phyloP scores from a whole-genome alignment of 2,888 invertebrate species.

The Carabus problematicus region DNA sequence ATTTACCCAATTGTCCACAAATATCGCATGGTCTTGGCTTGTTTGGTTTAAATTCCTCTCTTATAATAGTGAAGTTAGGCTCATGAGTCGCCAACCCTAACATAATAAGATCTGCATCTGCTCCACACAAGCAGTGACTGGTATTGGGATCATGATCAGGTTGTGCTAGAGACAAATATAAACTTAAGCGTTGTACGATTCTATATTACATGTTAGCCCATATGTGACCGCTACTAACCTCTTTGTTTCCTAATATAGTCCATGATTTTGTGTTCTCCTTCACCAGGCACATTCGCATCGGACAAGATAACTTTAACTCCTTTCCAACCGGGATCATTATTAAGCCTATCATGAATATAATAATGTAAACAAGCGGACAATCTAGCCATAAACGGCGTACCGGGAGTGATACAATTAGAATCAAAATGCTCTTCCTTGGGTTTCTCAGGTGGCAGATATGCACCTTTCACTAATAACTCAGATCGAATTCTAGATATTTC shows the following conservation, averaged over 20 bases:
- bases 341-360: conserved; percentile 87
- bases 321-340: conserved; percentile 95
- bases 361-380: conserved; percentile 85
- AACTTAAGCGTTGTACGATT: conserved; percentile 1
- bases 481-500: conserved; percentile 83
- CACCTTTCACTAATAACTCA: conserved; percentile 76
- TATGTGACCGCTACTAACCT: conserved; percentile 62
- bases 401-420: conserved; percentile 99
- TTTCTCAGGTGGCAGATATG: conserved; percentile 83
- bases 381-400: conserved; percentile 97
- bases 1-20: conserved; percentile 80
- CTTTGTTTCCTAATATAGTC: conserved; percentile 96
- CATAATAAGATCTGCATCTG: conserved; percentile 99
- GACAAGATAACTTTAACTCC: conserved; percentile 95
- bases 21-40: conserved; percentile 95
- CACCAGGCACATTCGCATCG: conserved; percentile 97
- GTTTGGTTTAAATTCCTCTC: conserved; percentile 98
- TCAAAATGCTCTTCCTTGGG: conserved; percentile 94
- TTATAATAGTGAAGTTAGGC: conserved; percentile 97
- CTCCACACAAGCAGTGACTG: conserved; percentile 96
- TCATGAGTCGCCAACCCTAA: conserved; percentile 98
- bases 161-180: conserved; percentile 66
- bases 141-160: conserved; percentile 98
- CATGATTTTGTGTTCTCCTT: conserved; percentile 99
- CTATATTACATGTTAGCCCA: too few relatives aligned